phyloP scores from a whole-genome alignment of 2,888 invertebrate species.

The Philaethria dido region DNA sequence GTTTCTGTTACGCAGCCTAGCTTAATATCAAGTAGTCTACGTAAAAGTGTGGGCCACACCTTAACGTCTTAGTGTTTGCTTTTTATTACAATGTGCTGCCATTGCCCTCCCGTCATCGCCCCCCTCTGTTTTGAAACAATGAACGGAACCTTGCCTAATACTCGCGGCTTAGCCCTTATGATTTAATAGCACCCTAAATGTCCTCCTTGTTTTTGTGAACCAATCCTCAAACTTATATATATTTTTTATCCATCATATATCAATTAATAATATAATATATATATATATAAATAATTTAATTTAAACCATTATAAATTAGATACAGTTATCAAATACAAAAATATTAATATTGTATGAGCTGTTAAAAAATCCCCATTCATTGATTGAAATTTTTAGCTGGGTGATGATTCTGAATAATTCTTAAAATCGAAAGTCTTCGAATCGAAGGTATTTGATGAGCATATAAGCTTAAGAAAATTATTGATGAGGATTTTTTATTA shows the following conservation, averaged over 20 bases:
- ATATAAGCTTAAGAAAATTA: too few species aligned
- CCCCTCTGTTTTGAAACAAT: slow-evolving; percentile 69
- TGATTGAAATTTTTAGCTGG: too few species aligned
- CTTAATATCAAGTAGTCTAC: neutral
- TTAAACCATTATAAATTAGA: slow-evolving; percentile 15
- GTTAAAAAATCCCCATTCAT: too few species aligned
- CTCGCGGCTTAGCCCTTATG: slow-evolving; percentile 51
- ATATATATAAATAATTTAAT: too few species aligned
- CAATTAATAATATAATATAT: too few species aligned
- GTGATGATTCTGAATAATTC: too few species aligned
- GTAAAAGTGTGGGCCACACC: slow-evolving; percentile 52
- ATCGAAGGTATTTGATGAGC: too few species aligned
- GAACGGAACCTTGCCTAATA: slow-evolving; percentile 65
- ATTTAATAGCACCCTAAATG: slow-evolving; percentile 51
- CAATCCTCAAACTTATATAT: slow-evolving; percentile 34
- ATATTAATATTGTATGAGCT: too few species aligned
- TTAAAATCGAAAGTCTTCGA: too few species aligned
- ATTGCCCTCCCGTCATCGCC: slow-evolving; percentile 62
- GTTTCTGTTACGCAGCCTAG: neutral
- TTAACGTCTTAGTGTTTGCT: slow-evolving; percentile 52
- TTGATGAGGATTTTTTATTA: too few species aligned
- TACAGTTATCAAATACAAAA: too few species aligned
- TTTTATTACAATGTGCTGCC: slow-evolving; percentile 70
- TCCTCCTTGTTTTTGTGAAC: slow-evolving; percentile 46
- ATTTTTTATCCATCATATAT: slow-evolving; percentile 16